These are phyloP conservation scores for Aphrocallistes beatrix DNA, from an alignment of 37 sponge, comb jelly and placozoan genomes.

Conservation along the genomic window DNA sequence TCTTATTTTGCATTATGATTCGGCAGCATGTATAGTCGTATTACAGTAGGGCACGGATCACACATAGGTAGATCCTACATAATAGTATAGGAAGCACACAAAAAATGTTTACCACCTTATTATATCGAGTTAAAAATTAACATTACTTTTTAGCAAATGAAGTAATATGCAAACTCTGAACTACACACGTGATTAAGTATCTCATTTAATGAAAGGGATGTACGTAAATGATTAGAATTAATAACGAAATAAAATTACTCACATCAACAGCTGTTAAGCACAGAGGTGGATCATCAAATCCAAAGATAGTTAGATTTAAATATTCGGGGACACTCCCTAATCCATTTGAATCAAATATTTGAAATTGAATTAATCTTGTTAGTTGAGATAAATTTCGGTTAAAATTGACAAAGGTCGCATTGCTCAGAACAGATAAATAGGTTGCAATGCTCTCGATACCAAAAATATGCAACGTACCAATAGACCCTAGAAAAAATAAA, in stretches of 20 bases:
- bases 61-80: too few relatives aligned
- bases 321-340: not conserved
- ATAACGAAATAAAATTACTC: not conserved
- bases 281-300: slow-evolving; percentile 1
- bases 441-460: not conserved
- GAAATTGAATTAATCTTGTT: not conserved
- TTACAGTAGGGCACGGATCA: too few relatives aligned
- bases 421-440: not conserved
- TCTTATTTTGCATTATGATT: too few relatives aligned
- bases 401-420: not conserved
- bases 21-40: too few relatives aligned
- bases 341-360: not conserved
- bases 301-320: not conserved
- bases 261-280: not conserved
- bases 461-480: not conserved
- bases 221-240: too few relatives aligned
- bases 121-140: too few relatives aligned
- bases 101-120: too few relatives aligned
- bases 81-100: too few relatives aligned
- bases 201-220: too few relatives aligned
- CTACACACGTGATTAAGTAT: too few relatives aligned
- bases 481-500: not conserved
- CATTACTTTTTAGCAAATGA: too few relatives aligned
- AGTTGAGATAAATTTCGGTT: not conserved
- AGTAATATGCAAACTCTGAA: too few relatives aligned